phyloP scores from a whole-genome alignment of 2,797 vertebrate genomes.

The Paratrypauchen microcephalus region DNA sequence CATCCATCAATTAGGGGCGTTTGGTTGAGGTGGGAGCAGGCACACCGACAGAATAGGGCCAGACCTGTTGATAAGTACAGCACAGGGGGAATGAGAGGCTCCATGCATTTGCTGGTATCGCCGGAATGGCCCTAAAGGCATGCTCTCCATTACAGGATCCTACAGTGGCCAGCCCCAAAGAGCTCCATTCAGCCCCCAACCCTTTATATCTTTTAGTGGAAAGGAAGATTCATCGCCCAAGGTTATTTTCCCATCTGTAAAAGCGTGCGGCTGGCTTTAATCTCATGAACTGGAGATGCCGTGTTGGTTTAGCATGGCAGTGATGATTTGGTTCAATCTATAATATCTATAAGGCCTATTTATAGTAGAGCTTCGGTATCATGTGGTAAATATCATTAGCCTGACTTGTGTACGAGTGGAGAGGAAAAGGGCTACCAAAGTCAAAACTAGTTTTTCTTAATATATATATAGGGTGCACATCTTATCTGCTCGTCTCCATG shows the following conservation, averaged over 20 bases:
- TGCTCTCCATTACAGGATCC: slow-evolving; percentile 14
- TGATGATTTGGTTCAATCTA: slow-evolving; percentile 1
- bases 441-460: not conserved
- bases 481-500: not conserved
- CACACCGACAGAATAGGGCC: slow-evolving; percentile 76
- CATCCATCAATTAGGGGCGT: slow-evolving; percentile 89
- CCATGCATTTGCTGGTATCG: slow-evolving; percentile 44
- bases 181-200: slow-evolving; percentile 4
- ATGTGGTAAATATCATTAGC: not conserved
- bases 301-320: slow-evolving; percentile 5
- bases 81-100: slow-evolving; percentile 38
- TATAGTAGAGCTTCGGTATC: not conserved
- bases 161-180: not conserved
- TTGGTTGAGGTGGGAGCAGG: slow-evolving; percentile 77
- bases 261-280: slow-evolving; percentile 3
- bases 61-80: slow-evolving; percentile 59
- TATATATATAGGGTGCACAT: not conserved
- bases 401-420: not conserved
- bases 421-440: not conserved
- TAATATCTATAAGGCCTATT: not conserved
- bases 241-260: slow-evolving; percentile 11
- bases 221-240: slow-evolving; percentile 15
- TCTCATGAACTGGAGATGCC: not conserved
- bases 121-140: slow-evolving; percentile 30
- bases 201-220: slow-evolving; percentile 19